Percentiles rank a stretch among this genome's conserved stretches.
phyloP scores from a whole-genome alignment of 1,140 invertebrate genomes.

The Trichoplusia ni region DNA sequence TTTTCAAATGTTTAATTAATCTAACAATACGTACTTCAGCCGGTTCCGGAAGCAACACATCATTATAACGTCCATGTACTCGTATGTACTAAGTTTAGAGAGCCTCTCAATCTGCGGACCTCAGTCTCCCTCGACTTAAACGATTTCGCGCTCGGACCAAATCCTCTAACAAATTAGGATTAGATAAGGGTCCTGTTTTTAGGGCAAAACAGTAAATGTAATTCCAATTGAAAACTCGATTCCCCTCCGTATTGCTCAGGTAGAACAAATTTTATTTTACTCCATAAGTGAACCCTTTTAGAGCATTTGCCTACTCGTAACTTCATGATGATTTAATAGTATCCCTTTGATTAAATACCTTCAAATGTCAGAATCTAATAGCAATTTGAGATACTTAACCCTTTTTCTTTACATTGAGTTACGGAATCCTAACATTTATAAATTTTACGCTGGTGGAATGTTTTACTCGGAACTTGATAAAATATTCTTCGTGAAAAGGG shows the following conservation, averaged over 20 bases:
- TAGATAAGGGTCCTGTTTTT: conserved; percentile 64
- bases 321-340: conserved; percentile 10
- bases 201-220: conserved; percentile 55
- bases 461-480: no score
- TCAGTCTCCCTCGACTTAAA: conserved; percentile 47
- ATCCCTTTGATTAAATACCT: conserved; percentile 1
- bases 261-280: conserved; percentile 28
- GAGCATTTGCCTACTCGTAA: conserved; percentile 8
- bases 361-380: not conserved
- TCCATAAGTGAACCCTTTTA: conserved; percentile 3
- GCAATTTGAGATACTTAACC: no score
- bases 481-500: no score
- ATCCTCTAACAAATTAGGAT: conserved; percentile 68
- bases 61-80: conserved; percentile 29
- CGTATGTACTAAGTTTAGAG: conserved; percentile 30
- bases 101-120: conserved; percentile 24
- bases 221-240: conserved; percentile 53
- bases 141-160: conserved; percentile 56
- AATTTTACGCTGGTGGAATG: no score
- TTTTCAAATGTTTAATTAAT: no score
- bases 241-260: conserved; percentile 34
- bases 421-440: no score
- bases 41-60: not conserved
- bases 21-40: not conserved
- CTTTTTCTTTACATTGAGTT: no score